Evolutionary conservation across 1,140 invertebrate genomes (phyloP).

Genomic region (Drosophila asahinai): DNA sequence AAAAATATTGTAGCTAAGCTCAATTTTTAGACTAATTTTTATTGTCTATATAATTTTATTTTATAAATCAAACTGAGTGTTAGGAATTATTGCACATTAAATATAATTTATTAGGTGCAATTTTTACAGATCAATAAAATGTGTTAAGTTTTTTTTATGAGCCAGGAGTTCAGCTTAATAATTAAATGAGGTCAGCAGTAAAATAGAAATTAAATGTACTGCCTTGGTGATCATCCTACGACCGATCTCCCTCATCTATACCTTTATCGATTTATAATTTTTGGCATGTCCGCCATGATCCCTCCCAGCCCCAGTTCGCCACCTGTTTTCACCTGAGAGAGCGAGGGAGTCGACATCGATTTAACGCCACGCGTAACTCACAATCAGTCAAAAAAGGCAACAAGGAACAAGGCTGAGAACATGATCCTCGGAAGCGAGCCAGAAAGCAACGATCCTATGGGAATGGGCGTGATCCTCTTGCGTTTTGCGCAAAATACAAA

Average conservation of each 20-base stretch:
- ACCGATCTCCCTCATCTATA: not conserved
- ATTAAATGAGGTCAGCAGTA: not conserved
- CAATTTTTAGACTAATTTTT: not conserved
- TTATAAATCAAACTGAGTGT: too few species aligned
- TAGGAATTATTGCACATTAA: not conserved
- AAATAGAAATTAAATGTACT: not conserved
- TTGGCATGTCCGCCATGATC: constrained; percentile 7
- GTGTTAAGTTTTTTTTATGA: not conserved
- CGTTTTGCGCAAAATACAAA: constrained; percentile 76
- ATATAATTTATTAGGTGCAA: not conserved
- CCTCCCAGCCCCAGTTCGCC: constrained; percentile 32
- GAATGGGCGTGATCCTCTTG: constrained; percentile 66
- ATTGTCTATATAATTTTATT: too few species aligned
- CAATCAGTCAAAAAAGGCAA: constrained; percentile 8
- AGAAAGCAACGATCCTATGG: constrained; percentile 16
- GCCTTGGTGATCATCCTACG: too few species aligned
- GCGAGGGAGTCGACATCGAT: constrained; percentile 68
- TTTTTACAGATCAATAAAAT: not conserved
- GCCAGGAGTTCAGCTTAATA: not conserved
- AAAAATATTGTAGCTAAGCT: not conserved
- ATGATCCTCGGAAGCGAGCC: not conserved
- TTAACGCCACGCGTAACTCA: constrained; percentile 68
- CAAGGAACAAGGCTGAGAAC: constrained; percentile 2
- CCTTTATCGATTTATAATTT: constrained; percentile 43
- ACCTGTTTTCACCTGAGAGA: constrained; percentile 70